Evolutionary conservation across 2,888 invertebrate genomes (phyloP).

Genomic region (Biston betularia): DNA sequence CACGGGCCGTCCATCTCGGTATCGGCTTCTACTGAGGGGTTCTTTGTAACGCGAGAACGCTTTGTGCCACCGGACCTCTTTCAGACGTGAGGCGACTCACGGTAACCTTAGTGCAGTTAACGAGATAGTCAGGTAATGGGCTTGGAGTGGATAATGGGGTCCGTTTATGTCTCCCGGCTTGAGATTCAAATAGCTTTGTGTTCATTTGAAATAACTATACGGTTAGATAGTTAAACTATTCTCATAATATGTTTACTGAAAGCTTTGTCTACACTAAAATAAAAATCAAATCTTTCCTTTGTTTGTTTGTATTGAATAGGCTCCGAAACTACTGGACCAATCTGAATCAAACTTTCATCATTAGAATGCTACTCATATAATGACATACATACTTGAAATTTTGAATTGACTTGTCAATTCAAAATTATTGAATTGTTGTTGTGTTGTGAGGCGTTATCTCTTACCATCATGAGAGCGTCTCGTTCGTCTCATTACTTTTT

Average conservation of each 20-base stretch:
- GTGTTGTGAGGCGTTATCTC: too few species aligned
- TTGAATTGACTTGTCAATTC: too few species aligned
- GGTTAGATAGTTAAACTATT: constrained; percentile 13
- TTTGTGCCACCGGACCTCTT: constrained; percentile 35
- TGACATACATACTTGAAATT: too few species aligned
- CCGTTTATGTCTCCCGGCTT: constrained; percentile 24
- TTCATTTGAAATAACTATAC: constrained; percentile 15
- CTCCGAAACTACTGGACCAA: too few species aligned
- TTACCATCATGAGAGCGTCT: too few species aligned
- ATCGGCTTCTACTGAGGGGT: constrained; percentile 39
- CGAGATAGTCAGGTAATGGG: constrained; percentile 37
- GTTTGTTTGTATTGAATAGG: too few species aligned
- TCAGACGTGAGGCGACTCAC: constrained; percentile 32
- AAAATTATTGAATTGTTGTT: too few species aligned
- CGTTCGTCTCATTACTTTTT: too few species aligned
- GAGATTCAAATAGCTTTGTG: constrained; percentile 18
- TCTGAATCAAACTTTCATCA: too few species aligned
- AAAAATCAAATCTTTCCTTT: too few species aligned
- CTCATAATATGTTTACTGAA: neutral
- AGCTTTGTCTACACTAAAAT: too few species aligned
- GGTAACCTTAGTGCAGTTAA: constrained; percentile 36
- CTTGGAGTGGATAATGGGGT: constrained; percentile 29
- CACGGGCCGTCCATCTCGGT: constrained; percentile 38
- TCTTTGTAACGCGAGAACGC: constrained; percentile 40
- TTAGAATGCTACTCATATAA: too few species aligned